Percentiles rank a stretch among this genome's conserved stretches.
Conservation (phyloP, 1,140 invertebrate species). For the Drosophila serrata region DNA sequence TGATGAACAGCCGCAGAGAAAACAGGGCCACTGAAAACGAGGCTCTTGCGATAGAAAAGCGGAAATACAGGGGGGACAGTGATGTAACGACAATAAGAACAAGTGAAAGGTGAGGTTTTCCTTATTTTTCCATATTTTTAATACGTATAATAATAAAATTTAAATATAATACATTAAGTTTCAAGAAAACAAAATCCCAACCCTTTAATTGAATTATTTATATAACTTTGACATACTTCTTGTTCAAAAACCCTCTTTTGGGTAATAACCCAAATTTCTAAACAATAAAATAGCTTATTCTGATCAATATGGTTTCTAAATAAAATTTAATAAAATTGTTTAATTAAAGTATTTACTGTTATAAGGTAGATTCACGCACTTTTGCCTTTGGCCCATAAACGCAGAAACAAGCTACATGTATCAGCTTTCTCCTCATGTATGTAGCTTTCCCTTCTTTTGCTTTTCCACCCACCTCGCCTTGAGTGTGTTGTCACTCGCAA, state of each 20-base stretch:
- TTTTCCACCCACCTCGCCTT: slow-evolving; percentile 36
- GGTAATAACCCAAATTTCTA: too few species aligned
- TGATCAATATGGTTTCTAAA: background rate
- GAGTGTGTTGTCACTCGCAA: slow-evolving; percentile 69
- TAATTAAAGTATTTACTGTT: background rate
- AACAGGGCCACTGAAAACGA: slow-evolving; percentile 47
- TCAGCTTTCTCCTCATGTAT: slow-evolving; percentile 2
- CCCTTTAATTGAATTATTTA: background rate
- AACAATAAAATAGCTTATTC: background rate
- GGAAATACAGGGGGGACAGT: slow-evolving; percentile 7
- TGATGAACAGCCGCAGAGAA: slow-evolving; percentile 75
- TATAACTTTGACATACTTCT: background rate
- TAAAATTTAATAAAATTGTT: background rate
- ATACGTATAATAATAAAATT: background rate
- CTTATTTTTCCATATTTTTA: background rate
- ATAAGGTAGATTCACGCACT: background rate
- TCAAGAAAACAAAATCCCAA: background rate
- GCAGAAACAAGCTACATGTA: slow-evolving; percentile 27
- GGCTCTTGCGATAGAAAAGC: slow-evolving; percentile 32
- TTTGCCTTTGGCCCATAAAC: slow-evolving; percentile 67
- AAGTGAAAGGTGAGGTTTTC: background rate
- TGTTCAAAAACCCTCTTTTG: background rate
- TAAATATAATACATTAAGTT: too few species aligned
- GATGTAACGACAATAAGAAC: background rate
- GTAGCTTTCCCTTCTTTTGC: background rate